Conservation (phyloP, 2,797 vertebrate genomes). For the Aplochiton taeniatus region DNA sequence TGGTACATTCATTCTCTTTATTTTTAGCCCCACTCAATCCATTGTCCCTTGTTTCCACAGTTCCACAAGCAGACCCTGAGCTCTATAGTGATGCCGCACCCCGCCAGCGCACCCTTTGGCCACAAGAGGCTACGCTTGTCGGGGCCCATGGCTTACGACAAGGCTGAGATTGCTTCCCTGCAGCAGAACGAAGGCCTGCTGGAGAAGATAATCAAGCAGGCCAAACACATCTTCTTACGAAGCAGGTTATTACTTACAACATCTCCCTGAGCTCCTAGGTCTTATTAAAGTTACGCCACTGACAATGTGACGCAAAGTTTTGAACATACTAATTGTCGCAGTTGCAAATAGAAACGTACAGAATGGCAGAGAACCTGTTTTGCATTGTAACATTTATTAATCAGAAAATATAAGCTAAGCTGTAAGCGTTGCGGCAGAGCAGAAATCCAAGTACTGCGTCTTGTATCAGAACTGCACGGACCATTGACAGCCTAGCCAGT, state of each 20-base stretch:
- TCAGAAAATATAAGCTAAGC: neutral
- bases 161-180: conserved; percentile 85
- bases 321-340: too few species aligned
- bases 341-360: too few species aligned
- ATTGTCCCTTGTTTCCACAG: conserved; percentile 60
- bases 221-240: conserved; percentile 96
- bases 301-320: too few species aligned
- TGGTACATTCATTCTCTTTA: neutral
- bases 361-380: too few species aligned
- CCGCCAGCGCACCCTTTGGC: conserved; percentile 91
- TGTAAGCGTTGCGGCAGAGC: too few species aligned
- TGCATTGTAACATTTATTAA: too few species aligned
- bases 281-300: too few species aligned
- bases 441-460: neutral
- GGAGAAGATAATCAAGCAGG: conserved; percentile 98
- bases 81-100: conserved; percentile 91
- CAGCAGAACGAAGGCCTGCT: conserved; percentile 92
- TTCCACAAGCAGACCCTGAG: conserved; percentile 98
- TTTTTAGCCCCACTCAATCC: rapidly evolving
- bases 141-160: conserved; percentile 91
- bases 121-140: conserved; percentile 92
- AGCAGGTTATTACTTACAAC: conserved; percentile 77
- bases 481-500: conserved; percentile 93
- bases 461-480: conserved; percentile 71
- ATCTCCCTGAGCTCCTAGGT: too few species aligned